phyloP scores from a whole-genome alignment of 2,888 invertebrate genomes.

The Lepetodrilus schrolli region DNA sequence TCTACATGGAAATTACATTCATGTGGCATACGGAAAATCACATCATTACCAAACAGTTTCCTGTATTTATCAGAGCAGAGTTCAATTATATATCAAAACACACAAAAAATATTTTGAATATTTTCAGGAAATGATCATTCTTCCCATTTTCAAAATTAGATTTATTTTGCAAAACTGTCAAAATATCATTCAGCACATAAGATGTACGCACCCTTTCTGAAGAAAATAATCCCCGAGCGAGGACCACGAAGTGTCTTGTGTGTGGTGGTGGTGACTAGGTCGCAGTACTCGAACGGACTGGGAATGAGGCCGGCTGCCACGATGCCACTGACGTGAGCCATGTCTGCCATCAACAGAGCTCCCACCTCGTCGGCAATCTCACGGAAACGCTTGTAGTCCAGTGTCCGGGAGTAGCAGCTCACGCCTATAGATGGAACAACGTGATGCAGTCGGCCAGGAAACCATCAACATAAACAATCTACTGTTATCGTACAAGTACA shows the following conservation, averaged over 20 bases:
- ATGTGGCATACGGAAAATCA: too few relatives aligned
- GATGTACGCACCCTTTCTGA: slow-evolving; percentile 82
- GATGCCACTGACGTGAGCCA: slow-evolving; percentile 95
- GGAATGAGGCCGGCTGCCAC: slow-evolving; percentile 92
- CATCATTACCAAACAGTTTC: too few relatives aligned
- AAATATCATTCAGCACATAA: not conserved
- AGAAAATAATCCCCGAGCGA: slow-evolving; percentile 90
- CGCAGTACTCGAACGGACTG: slow-evolving; percentile 91
- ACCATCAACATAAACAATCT: too few relatives aligned
- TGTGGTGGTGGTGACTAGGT: slow-evolving; percentile 95
- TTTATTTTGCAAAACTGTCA: too few relatives aligned
- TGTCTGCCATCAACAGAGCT: slow-evolving; percentile 92
- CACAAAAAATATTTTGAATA: too few relatives aligned
- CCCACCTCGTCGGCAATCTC: slow-evolving; percentile 84
- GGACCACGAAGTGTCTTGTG: slow-evolving; percentile 91
- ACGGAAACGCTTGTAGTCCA: slow-evolving; percentile 92
- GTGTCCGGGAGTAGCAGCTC: slow-evolving; percentile 92
- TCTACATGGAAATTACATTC: too few relatives aligned
- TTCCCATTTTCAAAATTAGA: too few relatives aligned
- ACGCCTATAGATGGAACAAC: slow-evolving; percentile 86
- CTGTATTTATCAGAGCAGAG: too few relatives aligned
- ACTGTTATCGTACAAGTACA: too few relatives aligned
- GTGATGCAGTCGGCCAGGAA: too few relatives aligned
- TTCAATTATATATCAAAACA: too few relatives aligned
- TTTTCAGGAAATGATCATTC: too few relatives aligned